Percentiles rank a stretch among this genome's conserved stretches.
Conservation (phyloP, 2,888 invertebrate species). For the Rhopalosiphum nymphaeae region DNA sequence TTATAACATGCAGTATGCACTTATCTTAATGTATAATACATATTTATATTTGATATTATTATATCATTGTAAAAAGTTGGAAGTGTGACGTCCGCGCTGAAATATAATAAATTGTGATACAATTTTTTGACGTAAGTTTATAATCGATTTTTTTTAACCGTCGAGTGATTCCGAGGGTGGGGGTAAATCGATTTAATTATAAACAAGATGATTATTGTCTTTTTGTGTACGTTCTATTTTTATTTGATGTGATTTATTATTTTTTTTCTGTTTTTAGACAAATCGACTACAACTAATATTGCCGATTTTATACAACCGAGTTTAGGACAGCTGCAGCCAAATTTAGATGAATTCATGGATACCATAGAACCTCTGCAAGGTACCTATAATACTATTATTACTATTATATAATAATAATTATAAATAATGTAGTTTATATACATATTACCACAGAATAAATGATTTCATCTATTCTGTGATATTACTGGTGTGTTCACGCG, state of each 20-base stretch:
- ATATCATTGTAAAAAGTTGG: neutral
- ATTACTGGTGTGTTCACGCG: neutral
- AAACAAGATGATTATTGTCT: neutral
- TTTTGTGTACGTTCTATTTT: neutral
- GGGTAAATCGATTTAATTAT: constrained; percentile 19
- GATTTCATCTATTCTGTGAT: too few relatives aligned
- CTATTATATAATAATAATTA: neutral
- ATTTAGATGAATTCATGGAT: constrained; percentile 95
- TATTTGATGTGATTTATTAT: neutral
- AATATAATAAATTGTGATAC: neutral
- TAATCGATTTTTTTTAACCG: neutral
- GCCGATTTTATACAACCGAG: constrained; percentile 99
- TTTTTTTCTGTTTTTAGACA: constrained; percentile 74
- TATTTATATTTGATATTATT: neutral
- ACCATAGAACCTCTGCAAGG: constrained; percentile 88
- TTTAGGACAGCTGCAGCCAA: constrained; percentile 95
- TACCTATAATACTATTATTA: constrained; percentile 69
- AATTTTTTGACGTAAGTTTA: constrained; percentile 41
- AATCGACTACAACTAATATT: constrained; percentile 86
- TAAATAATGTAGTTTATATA: neutral
- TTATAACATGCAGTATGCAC: neutral
- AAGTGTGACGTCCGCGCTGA: neutral
- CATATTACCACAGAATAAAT: too few relatives aligned
- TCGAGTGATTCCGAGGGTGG: constrained; percentile 22
- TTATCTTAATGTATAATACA: neutral